These are phyloP conservation scores for Temnothorax rugatulus DNA, from an alignment of 2,888 invertebrate genomes.

Conservation along the genomic window DNA sequence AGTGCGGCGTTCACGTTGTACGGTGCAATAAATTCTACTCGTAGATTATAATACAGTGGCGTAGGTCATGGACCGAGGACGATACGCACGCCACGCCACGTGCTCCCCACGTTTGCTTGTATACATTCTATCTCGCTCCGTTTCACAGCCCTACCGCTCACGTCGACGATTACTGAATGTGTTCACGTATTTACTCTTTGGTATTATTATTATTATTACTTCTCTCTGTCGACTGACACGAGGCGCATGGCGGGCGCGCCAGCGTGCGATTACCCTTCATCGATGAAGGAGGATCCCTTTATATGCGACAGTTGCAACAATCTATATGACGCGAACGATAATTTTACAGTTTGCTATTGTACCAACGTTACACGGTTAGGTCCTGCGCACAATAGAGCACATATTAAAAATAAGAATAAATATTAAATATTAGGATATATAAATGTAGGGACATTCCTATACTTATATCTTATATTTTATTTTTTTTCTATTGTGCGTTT, in stretches of 20 bases:
- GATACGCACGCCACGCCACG: conserved; percentile 76
- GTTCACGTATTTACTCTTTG: conserved; percentile 75
- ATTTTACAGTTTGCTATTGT: neutral
- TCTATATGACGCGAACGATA: too few relatives aligned
- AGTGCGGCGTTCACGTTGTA: conserved; percentile 53
- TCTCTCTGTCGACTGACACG: conserved; percentile 58
- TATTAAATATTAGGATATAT: too few relatives aligned
- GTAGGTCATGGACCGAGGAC: conserved; percentile 81
- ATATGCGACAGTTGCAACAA: neutral
- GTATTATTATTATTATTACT: conserved; percentile 77
- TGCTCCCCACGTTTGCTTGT: conserved; percentile 72
- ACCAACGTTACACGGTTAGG: neutral
- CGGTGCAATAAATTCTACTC: conserved; percentile 72
- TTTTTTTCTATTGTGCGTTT: too few relatives aligned
- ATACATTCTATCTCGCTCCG: conserved; percentile 61
- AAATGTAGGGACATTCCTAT: too few relatives aligned
- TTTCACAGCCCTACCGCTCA: conserved; percentile 60
- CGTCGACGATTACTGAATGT: conserved; percentile 69
- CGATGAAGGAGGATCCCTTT: conserved; percentile 31
- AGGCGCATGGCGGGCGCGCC: conserved; percentile 42
- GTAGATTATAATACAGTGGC: conserved; percentile 76
- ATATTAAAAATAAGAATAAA: too few relatives aligned
- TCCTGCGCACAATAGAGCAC: too few relatives aligned
- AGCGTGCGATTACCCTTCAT: neutral
- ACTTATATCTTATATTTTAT: too few relatives aligned